Base-by-base conservation (phyloP, 2,888 invertebrate genomes). In the Euplexia lucipara region DNA sequence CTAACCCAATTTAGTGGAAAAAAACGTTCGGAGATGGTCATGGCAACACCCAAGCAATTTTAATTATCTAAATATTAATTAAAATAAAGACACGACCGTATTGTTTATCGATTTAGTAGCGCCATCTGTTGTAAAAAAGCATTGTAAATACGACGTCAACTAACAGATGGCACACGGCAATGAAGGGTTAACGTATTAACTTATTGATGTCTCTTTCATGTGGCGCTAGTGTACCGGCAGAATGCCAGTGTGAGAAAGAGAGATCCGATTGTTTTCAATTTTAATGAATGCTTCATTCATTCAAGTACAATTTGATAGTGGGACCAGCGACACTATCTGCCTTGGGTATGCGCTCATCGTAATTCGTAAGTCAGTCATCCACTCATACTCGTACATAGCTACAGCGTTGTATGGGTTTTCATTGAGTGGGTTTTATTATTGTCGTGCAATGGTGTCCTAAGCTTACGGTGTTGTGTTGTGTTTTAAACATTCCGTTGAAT, bases 171-270 rank as follows among this genome's bases (percentile, higher is more conserved):
- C 83, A 45, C 9, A 34, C 30, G 18, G 1, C 7, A 35, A 14
- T 37, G 8, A 42, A 20, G 9, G 14, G 34, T 35, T 76, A 71
- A 74, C 56, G 37, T 45, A 51, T 32, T 76, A 71, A 74, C 54
- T 37, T 42, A 51, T 44, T 16, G 51, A n/a, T 12, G 20, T 53
- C 32, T 54, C 32, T 44, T 53, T 63, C 45, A 45, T 41, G 53
- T 79, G 79, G 84, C 84, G 81, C 77, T 78, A 81, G 73, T 77
- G 68, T 65, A 12, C 16, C 34, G 41, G 35, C 48, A 26, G 47
- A 62, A 51, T 35, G 14, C 30, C n/a, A 37, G 48, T 53, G 88
- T 70, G 74, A 56, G 85, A 93, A 75, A 88, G 92, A 91, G 92
- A 92, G 68, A 78, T 70, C 80, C 80, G 81, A 85, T 61, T 63